Percentiles rank a stretch among this genome's conserved stretches.
Evolutionary conservation across 1,140 invertebrate species (phyloP).

Genomic region (Heterodera schachtii): DNA sequence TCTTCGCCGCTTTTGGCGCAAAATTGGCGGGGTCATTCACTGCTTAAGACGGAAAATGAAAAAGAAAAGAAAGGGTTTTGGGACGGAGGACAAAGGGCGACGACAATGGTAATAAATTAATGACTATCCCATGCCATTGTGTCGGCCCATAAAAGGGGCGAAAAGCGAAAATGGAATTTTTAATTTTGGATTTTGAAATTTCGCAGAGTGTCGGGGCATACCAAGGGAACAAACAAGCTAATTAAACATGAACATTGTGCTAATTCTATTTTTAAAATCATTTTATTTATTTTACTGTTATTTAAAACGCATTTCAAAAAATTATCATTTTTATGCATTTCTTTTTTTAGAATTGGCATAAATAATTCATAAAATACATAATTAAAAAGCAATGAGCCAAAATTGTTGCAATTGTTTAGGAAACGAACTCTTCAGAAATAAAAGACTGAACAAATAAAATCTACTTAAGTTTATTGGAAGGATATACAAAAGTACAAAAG

Average conservation of each 20-base stretch:
- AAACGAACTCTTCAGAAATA: background rate
- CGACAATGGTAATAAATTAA: background rate
- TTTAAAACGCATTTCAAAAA: too few species aligned
- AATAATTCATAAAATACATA: too few species aligned
- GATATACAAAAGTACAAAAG: background rate
- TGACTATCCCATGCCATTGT: background rate
- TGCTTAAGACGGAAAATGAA: background rate
- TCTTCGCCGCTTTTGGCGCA: too few species aligned
- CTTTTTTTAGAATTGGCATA: too few species aligned
- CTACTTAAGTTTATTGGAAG: background rate
- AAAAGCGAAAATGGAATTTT: background rate
- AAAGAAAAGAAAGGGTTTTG: background rate
- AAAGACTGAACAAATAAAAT: background rate
- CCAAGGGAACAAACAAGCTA: too few species aligned
- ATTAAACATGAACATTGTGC: too few species aligned
- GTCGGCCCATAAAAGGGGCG: background rate
- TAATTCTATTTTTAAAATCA: too few species aligned
- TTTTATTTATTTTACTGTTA: too few species aligned
- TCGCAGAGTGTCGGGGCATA: too few species aligned
- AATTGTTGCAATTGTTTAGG: too few species aligned
- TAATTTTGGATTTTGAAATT: background rate
- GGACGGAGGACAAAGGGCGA: background rate
- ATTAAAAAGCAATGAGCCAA: too few species aligned
- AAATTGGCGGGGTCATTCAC: background rate
- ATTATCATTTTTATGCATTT: too few species aligned